phyloP scores from a whole-genome alignment of 2,888 invertebrate genomes.

The Leptinotarsa rubiginosa region DNA sequence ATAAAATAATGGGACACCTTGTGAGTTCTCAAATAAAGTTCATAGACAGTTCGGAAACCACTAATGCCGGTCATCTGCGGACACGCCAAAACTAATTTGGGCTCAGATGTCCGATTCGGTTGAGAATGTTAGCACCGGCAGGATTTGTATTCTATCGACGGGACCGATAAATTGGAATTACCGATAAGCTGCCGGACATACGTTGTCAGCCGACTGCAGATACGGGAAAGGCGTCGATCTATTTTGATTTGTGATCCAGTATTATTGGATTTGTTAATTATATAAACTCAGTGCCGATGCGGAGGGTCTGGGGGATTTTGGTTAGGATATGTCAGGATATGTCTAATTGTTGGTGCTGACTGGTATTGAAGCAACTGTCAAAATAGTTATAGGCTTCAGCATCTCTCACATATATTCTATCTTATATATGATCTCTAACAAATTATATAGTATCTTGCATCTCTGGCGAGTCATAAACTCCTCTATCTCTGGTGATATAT shows the following conservation, averaged over 20 bases:
- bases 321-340: not conserved
- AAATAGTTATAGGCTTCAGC: no score
- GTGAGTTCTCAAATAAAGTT: not conserved
- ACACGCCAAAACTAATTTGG: not conserved
- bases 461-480: no score
- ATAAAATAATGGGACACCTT: no score
- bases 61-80: not conserved
- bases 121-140: constrained; percentile 29
- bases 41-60: not conserved
- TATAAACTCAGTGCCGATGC: not conserved
- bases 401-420: no score
- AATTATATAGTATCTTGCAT: no score
- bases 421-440: no score
- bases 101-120: constrained; percentile 26
- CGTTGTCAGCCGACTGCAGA: constrained; percentile 5
- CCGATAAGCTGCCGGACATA: constrained; percentile 37
- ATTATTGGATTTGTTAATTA: constrained; percentile 19
- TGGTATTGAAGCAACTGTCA: no score
- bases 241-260: constrained; percentile 16
- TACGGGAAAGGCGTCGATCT: constrained; percentile 1
- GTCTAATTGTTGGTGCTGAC: not conserved
- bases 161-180: constrained; percentile 41
- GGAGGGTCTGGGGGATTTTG: not conserved
- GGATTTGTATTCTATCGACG: constrained; percentile 40
- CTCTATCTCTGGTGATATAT: no score